Evolutionary conservation across 2,888 invertebrate species (phyloP).

Genomic region (Meteorus colon): DNA sequence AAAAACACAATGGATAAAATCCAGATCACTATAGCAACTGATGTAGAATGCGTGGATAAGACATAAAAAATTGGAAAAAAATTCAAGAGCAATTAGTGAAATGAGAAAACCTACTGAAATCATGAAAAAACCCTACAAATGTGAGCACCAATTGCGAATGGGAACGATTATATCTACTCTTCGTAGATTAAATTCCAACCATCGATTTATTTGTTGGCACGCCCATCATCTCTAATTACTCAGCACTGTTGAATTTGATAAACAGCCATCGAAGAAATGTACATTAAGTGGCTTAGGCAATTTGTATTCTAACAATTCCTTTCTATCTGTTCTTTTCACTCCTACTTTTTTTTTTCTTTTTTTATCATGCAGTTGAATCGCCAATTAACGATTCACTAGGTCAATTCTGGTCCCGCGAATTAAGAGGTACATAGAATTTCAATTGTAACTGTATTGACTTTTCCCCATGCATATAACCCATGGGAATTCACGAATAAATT

Average conservation of each 20-base stretch:
- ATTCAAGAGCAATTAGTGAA: no score
- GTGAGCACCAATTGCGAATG: no score
- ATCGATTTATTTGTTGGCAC: not conserved
- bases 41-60: no score
- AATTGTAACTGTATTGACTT: constrained; percentile 2
- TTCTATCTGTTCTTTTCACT: not conserved
- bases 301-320: not conserved
- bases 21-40: no score
- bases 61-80: no score
- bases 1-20: no score
- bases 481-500: constrained; percentile 2
- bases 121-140: no score
- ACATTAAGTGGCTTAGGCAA: not conserved
- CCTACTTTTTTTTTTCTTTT: not conserved
- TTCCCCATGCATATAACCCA: not conserved
- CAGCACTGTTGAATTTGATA: not conserved
- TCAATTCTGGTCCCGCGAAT: not conserved
- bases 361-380: not conserved
- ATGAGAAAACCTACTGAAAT: no score
- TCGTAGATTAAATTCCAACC: not conserved
- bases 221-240: not conserved
- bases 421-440: constrained; percentile 11
- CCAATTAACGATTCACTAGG: not conserved
- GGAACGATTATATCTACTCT: no score
- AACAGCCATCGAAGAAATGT: not conserved